phyloP scores from a whole-genome alignment of 35 echinoderm and acorn worm species.

The Heliocidaris tuberculata region DNA sequence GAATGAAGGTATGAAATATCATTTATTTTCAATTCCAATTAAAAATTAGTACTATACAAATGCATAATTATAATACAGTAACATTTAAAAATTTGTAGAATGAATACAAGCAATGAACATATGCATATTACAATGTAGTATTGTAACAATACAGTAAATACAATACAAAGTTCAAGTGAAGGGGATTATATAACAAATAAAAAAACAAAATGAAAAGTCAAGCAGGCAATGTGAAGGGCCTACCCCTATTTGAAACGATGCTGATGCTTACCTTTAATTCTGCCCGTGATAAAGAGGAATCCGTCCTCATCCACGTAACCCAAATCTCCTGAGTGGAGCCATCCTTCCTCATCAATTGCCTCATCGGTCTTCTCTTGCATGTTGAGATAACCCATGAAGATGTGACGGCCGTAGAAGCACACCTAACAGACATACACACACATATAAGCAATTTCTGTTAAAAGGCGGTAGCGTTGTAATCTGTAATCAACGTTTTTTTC shows the following conservation, averaged over 20 bases:
- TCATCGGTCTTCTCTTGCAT: conserved; percentile 83
- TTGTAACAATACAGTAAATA: too few relatives aligned
- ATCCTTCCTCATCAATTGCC: conserved; percentile 89
- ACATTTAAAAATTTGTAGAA: too few relatives aligned
- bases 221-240: too few relatives aligned
- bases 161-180: too few relatives aligned
- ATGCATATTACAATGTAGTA: too few relatives aligned
- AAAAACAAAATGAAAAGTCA: too few relatives aligned
- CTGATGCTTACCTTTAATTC: conserved; percentile 84
- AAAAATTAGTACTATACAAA: too few relatives aligned
- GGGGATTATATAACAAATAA: too few relatives aligned
- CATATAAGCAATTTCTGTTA: neutral
- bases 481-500: neutral
- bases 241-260: neutral
- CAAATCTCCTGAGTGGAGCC: conserved; percentile 89
- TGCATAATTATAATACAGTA: too few relatives aligned
- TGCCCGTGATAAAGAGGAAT: conserved; percentile 91
- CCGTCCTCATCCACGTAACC: conserved; percentile 81
- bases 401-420: conserved; percentile 89
- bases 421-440: conserved; percentile 43
- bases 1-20: too few relatives aligned
- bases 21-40: too few relatives aligned
- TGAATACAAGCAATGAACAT: too few relatives aligned
- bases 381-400: conserved; percentile 99
- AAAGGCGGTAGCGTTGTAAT: neutral